Evolutionary conservation across 2,797 vertebrate genomes (phyloP).

Genomic region (Tachyglossus aculeatus): DNA sequence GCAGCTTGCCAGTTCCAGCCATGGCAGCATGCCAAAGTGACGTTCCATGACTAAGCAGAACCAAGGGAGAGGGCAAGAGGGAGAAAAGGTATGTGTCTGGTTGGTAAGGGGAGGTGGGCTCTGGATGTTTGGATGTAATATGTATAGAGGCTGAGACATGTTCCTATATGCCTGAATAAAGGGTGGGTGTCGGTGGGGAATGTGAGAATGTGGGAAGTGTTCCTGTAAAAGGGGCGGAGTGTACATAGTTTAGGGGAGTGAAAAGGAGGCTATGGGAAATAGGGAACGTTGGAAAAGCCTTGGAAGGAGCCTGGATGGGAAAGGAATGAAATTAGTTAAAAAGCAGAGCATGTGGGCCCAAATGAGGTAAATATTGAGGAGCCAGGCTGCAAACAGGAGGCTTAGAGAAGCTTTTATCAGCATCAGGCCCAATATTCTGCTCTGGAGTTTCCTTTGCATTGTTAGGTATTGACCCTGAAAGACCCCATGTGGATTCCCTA

Average conservation of each 20-base stretch:
- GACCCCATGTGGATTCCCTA: slow-evolving; percentile 98
- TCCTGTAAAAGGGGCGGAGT: neutral
- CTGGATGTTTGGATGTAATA: neutral
- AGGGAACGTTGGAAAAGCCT: neutral
- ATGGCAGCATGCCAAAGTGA: slow-evolving; percentile 45
- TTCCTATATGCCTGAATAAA: neutral
- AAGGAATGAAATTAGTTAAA: slow-evolving; percentile 2
- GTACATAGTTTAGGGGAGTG: neutral
- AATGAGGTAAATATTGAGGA: slow-evolving; percentile 7
- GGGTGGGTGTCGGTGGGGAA: neutral
- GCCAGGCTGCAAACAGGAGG: slow-evolving; percentile 25
- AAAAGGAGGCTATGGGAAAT: neutral
- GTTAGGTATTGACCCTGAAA: slow-evolving; percentile 94
- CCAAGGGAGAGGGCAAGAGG: slow-evolving; percentile 48
- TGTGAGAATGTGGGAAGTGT: neutral
- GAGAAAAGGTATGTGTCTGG: slow-evolving; percentile 48
- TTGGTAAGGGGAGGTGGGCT: slow-evolving; percentile 33
- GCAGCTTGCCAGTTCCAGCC: slow-evolving; percentile 34
- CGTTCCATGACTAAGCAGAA: slow-evolving; percentile 45
- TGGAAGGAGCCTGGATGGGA: neutral
- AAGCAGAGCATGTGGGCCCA: neutral
- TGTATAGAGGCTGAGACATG: neutral
- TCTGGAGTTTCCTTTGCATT: slow-evolving; percentile 83
- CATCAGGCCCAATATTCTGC: slow-evolving; percentile 18
- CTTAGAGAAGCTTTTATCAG: slow-evolving; percentile 27